phyloP scores from a whole-genome alignment of 2,113 vertebrate species.

The Ameiurus melas region DNA sequence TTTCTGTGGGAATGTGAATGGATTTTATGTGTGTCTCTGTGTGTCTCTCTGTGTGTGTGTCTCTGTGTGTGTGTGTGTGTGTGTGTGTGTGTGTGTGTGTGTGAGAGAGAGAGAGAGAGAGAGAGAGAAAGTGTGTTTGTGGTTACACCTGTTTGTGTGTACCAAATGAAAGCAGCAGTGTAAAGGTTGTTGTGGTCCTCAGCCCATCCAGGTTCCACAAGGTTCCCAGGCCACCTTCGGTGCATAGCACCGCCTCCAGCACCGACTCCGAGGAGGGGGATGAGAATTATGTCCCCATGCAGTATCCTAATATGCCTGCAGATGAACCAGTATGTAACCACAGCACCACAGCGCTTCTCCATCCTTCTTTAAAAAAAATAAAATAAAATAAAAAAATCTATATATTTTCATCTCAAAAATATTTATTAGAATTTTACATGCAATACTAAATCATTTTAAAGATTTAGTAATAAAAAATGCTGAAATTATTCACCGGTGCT shows the following conservation, averaged over 20 bases:
- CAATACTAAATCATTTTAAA: neutral
- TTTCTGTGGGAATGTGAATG: conserved; percentile 41
- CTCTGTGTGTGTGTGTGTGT: neutral
- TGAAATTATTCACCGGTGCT: conserved; percentile 17
- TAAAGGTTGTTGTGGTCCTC: conserved; percentile 73
- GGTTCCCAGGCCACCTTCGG: conserved; percentile 88
- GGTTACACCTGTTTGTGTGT: neutral
- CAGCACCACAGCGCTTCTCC: conserved; percentile 63
- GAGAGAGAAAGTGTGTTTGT: conserved; percentile 9
- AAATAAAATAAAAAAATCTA: neutral
- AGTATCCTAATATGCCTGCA: conserved; percentile 84
- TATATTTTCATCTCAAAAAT: neutral
- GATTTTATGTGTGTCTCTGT: neutral
- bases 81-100: conserved; percentile 22
- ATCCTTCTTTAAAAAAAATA: conserved; percentile 26
- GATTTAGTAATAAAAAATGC: too few relatives aligned
- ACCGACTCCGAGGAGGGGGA: conserved; percentile 96
- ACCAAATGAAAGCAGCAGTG: conserved; percentile 34
- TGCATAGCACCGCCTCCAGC: conserved; percentile 97
- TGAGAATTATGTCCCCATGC: conserved; percentile 96
- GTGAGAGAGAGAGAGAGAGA: too few relatives aligned
- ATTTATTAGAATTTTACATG: neutral
- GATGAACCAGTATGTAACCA: conserved; percentile 93
- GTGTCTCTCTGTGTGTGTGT: conserved; percentile 14
- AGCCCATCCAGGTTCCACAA: conserved; percentile 93